Evolutionary conservation across 2,888 invertebrate species (phyloP), one percentile per base, ranked within the genome.

Genomic region (Sclerodermus sp.): DNA sequence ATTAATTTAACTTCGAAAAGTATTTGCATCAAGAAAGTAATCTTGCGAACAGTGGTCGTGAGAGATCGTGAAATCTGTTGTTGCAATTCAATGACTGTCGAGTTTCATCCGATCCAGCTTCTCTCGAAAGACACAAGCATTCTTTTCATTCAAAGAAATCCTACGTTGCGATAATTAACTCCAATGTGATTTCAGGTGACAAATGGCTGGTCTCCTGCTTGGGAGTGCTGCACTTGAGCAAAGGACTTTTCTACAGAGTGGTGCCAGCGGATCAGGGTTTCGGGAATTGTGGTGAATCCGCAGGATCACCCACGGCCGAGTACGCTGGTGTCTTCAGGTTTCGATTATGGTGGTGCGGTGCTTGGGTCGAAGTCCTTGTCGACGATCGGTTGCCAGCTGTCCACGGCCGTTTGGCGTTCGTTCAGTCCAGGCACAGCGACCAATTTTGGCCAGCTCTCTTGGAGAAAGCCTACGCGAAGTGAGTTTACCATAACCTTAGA

Each of bases 391-490:
- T 95, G 53, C 94, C 94, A 5, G 93, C 93, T 0, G 91, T 93
- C 37, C 90, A 91, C 73, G 92, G 91, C 9, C 85, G 89, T 58
- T 82, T 94, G 55, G 91, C 92, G 34, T 95, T 95, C 78, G 83
- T 93, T 53, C 93, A 94, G 76, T 86, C 90, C 37, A 87, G 87
- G 59, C 83, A 87, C 61, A 87, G 89, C 1, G 89, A 90, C 62
- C 90, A 92, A 72, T 90, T 90, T 73, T 95, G 94, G 94, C 90
- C 94, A 0, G 89, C 93, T 0, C 80, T 95, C 18, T 80, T 95
- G 45, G 95, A 95, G 79, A 95, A 95, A 78, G 95, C 95, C 0
- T 94, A 94, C 64, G 94, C 94, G 50, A 94, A 95, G 90, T 90
- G 75, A 84, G 86, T 80, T 47, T 37, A 30, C 13, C n/a, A 23